Conservation (phyloP, 2,888 invertebrate species). For the Melangyna quadrimaculata region DNA sequence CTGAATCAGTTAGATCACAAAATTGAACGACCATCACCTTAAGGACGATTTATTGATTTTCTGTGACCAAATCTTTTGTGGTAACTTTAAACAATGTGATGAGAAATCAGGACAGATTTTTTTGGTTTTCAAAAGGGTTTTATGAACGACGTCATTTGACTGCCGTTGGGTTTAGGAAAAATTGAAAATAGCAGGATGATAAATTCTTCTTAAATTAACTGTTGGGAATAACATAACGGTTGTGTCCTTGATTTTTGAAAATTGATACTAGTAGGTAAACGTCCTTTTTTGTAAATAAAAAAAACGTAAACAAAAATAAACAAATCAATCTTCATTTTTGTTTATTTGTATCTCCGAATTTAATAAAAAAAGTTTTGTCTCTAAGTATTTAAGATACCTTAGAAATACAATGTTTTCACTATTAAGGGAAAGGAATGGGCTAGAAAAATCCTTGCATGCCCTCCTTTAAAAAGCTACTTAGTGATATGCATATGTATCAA, state of each 20-base stretch:
- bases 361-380: too few relatives aligned
- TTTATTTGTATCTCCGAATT: too few relatives aligned
- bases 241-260: neutral
- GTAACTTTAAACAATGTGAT: neutral
- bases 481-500: too few relatives aligned
- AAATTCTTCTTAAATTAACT: neutral
- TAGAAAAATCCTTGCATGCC: too few relatives aligned
- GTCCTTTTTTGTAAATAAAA: neutral
- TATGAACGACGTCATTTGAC: neutral
- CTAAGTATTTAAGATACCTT: too few relatives aligned
- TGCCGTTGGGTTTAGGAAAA: neutral
- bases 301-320: neutral
- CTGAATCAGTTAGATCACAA: constrained; percentile 18
- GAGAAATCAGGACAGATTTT: constrained; percentile 2
- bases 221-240: neutral
- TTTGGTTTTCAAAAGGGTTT: neutral
- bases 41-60: constrained; percentile 19
- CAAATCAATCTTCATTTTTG: neutral
- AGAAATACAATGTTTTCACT: too few relatives aligned
- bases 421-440: too few relatives aligned
- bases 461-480: too few relatives aligned
- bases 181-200: neutral
- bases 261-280: neutral
- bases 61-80: neutral
- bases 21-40: neutral